A percentile compares a stretch with the other conserved stretches of the same genome.
These are phyloP conservation scores for Idaea straminata DNA, from an alignment of 2,888 invertebrate genomes.

Conservation along the genomic window DNA sequence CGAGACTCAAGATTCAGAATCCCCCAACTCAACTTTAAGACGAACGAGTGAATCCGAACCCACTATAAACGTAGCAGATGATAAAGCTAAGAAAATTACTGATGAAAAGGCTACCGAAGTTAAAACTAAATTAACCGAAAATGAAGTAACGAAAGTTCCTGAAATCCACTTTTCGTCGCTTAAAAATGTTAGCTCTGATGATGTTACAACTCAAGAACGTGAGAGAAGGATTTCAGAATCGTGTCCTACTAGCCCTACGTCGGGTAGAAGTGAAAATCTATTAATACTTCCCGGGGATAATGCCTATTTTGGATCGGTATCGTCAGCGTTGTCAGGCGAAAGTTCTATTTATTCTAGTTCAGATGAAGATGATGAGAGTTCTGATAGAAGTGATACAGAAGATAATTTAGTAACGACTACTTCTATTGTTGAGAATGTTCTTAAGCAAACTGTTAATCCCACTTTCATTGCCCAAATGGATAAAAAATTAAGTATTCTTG, in stretches of 20 bases:
- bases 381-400: conserved; percentile 71
- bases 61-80: conserved; percentile 48
- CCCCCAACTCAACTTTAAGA: conserved; percentile 61
- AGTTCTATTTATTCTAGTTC: conserved; percentile 69
- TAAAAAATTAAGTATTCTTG: conserved; percentile 51
- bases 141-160: conserved; percentile 39
- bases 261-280: conserved; percentile 57
- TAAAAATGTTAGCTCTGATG: conserved; percentile 56
- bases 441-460: conserved; percentile 57
- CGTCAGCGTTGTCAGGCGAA: conserved; percentile 67
- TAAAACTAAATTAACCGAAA: conserved; percentile 19
- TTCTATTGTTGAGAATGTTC: conserved; percentile 78
- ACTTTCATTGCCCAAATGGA: conserved; percentile 58
- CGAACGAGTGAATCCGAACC: conserved; percentile 71
- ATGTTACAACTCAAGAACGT: conserved; percentile 25
- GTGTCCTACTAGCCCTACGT: conserved; percentile 66
- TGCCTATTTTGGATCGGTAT: conserved; percentile 65
- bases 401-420: conserved; percentile 77
- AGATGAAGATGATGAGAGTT: conserved; percentile 72
- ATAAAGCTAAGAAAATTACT: conserved; percentile 35
- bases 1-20: conserved; percentile 77
- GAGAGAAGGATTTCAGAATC: conserved; percentile 67
- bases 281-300: conserved; percentile 60
- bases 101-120: conserved; percentile 23
- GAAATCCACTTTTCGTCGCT: conserved; percentile 64